phyloP scores from a whole-genome alignment of 2,888 invertebrate species.

The Agonum fuliginosum region DNA sequence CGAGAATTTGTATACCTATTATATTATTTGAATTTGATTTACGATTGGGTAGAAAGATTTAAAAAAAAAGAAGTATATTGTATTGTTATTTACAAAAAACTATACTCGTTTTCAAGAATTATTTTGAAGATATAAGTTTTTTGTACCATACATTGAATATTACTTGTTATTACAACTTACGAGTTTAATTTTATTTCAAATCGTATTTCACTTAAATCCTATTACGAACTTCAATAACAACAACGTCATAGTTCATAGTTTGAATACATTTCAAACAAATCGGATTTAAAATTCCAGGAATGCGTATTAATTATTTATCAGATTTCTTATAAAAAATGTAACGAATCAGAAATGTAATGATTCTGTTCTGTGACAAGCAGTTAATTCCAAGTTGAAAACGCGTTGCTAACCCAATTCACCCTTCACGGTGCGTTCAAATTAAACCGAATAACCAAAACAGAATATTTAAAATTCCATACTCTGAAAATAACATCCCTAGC shows the following conservation, averaged over 20 bases:
- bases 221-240: not conserved
- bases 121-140: too few species aligned
- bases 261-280: not conserved
- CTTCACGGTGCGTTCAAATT: constrained; percentile 28
- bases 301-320: not conserved
- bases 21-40: not conserved
- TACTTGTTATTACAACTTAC: not conserved
- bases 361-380: constrained; percentile 17
- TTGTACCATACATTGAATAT: not conserved
- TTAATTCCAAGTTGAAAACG: constrained; percentile 14
- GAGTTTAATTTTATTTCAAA: not conserved
- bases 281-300: not conserved
- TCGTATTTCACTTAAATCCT: not conserved
- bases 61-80: not conserved
- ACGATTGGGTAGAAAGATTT: not conserved
- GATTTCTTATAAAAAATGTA: constrained; percentile 1
- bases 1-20: not conserved
- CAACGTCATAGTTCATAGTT: not conserved
- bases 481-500: constrained; percentile 11
- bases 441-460: constrained; percentile 33
- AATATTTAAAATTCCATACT: constrained; percentile 47
- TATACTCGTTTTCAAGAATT: too few species aligned
- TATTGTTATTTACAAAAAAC: too few species aligned
- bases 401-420: constrained; percentile 20
- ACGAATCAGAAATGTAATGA: constrained; percentile 34